Conservation (phyloP, 2,888 invertebrate species). For the Clepsis dumicolana region DNA sequence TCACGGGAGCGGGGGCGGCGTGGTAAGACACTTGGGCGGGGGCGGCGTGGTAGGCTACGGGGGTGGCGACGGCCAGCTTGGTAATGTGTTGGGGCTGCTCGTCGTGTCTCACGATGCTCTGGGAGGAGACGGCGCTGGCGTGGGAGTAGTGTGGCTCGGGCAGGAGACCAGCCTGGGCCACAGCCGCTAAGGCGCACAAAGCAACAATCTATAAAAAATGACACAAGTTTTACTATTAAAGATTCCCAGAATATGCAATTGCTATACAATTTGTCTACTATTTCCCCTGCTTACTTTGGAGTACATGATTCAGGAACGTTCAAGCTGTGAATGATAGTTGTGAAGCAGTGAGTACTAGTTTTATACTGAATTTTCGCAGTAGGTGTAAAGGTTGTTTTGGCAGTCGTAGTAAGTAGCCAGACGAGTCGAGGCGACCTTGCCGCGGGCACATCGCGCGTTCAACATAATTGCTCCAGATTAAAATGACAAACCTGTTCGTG, state of each 20-base stretch:
- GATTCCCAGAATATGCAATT: too few species aligned
- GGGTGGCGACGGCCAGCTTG: slow-evolving; percentile 33
- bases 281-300: slow-evolving; percentile 49
- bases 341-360: slow-evolving; percentile 30
- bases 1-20: slow-evolving; percentile 54
- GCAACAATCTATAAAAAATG: slow-evolving; percentile 52
- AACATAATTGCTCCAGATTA: slow-evolving; percentile 4
- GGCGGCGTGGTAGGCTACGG: slow-evolving; percentile 53
- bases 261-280: slow-evolving; percentile 6
- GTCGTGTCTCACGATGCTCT: slow-evolving; percentile 72
- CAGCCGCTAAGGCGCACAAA: slow-evolving; percentile 56
- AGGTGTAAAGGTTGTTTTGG: slow-evolving; percentile 20
- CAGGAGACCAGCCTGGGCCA: slow-evolving; percentile 57
- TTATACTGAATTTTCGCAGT: slow-evolving; percentile 42
- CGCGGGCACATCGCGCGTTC: slow-evolving; percentile 2
- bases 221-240: not conserved
- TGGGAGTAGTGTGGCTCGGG: slow-evolving; percentile 65
- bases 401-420: slow-evolving; percentile 38
- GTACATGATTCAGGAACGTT: slow-evolving; percentile 47
- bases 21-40: slow-evolving; percentile 47
- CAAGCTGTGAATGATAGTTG: slow-evolving; percentile 42
- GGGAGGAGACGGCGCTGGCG: slow-evolving; percentile 67
- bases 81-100: slow-evolving; percentile 53
- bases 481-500: slow-evolving; percentile 6
- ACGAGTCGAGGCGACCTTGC: slow-evolving; percentile 27